phyloP scores from a whole-genome alignment of 2,888 invertebrate genomes.

The Tetheella fluctuosa region DNA sequence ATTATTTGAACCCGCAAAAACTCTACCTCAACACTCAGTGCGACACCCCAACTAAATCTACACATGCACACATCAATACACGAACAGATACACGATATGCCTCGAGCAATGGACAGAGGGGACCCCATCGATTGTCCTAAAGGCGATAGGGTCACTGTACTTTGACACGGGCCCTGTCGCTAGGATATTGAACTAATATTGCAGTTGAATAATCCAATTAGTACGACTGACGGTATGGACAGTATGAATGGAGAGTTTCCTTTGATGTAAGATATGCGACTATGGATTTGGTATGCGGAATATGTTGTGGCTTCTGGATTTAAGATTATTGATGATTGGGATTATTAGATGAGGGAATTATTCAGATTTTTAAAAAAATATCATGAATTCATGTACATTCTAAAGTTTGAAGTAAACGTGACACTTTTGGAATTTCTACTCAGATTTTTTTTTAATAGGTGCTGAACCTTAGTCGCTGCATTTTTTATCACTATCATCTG shows the following conservation, averaged over 20 bases:
- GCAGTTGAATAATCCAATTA: conserved; percentile 75
- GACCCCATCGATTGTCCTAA: conserved; percentile 55
- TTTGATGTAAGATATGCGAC: conserved; percentile 54
- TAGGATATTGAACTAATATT: conserved; percentile 72
- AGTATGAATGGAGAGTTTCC: conserved; percentile 51
- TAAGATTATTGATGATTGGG: not conserved
- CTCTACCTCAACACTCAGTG: conserved; percentile 3
- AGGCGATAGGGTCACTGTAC: conserved; percentile 71
- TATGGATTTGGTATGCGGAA: conserved; percentile 15
- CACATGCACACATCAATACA: conserved; percentile 29
- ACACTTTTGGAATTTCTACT: too few relatives aligned
- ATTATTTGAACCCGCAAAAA: conserved; percentile 18
- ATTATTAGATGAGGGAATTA: not conserved
- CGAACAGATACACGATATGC: conserved; percentile 37
- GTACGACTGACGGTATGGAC: conserved; percentile 54
- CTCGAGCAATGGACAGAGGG: conserved; percentile 30
- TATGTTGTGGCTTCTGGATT: not conserved
- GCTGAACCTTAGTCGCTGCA: too few relatives aligned
- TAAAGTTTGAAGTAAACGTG: too few relatives aligned
- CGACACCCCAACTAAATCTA: conserved; percentile 19
- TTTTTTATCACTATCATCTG: too few relatives aligned
- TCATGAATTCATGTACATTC: too few relatives aligned
- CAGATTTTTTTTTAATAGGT: too few relatives aligned
- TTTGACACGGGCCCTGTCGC: conserved; percentile 54
- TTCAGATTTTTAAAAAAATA: too few relatives aligned